A percentile compares a stretch with the other conserved stretches of the same genome.
Evolutionary conservation across 2,888 invertebrate genomes (phyloP).

Genomic region (Caenorhabditis japonica): DNA sequence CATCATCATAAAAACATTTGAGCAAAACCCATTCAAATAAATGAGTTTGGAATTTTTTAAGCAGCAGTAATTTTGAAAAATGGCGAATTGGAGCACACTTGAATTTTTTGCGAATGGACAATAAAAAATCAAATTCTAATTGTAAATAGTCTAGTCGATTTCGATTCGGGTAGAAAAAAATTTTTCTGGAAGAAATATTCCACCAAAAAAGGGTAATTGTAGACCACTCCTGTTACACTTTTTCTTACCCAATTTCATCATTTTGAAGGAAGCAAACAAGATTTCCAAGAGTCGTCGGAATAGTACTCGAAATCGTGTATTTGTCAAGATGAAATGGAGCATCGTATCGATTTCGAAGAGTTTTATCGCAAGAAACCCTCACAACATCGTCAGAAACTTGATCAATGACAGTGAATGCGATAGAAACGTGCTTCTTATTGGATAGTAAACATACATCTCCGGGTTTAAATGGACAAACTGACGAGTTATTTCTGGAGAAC

Average conservation of each 20-base stretch:
- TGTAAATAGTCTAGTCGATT: no score
- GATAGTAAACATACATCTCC: conserved; percentile 45
- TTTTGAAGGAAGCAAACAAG: conserved; percentile 58
- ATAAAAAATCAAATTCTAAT: no score
- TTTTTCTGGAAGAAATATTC: no score
- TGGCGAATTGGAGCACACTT: no score
- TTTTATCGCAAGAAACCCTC: conserved; percentile 26
- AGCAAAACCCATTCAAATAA: no score
- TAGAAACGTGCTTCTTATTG: conserved; percentile 18
- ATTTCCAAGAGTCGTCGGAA: conserved; percentile 63
- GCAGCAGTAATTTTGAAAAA: no score
- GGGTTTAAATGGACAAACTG: neutral
- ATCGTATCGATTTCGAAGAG: conserved; percentile 11
- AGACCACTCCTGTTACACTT: neutral
- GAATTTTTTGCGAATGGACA: no score
- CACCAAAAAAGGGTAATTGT: neutral
- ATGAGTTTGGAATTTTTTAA: no score
- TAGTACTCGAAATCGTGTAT: conserved; percentile 62
- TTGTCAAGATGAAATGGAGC: conserved; percentile 66
- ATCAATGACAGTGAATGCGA: conserved; percentile 27
- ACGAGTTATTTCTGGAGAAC: conserved; percentile 1
- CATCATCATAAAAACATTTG: no score
- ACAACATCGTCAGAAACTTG: conserved; percentile 16
- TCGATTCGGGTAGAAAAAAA: no score
- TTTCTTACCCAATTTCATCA: conserved; percentile 54